A percentile compares a stretch with the other conserved stretches of the same genome.
Evolutionary conservation across 2,888 invertebrate genomes (phyloP).

Genomic region (Lepidocyrtinus sp.): DNA sequence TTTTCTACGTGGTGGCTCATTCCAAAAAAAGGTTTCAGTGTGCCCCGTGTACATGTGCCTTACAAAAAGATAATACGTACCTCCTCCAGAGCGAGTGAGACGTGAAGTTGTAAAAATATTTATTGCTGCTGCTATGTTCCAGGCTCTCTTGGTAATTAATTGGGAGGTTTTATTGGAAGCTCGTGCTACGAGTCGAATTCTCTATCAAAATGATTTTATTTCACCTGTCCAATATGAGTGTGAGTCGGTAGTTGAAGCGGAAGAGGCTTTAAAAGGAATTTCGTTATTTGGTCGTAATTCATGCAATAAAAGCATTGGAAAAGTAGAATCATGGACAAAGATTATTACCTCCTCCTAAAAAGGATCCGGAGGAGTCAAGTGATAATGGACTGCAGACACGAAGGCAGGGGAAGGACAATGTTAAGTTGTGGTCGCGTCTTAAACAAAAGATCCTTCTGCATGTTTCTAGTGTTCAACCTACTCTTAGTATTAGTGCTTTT

Average conservation of each 20-base stretch:
- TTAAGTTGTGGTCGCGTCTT: constrained; percentile 30
- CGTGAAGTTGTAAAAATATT: constrained; percentile 38
- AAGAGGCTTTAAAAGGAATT: constrained; percentile 16
- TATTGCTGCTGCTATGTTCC: constrained; percentile 51
- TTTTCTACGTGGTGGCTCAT: constrained; percentile 12
- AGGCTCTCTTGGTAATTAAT: constrained; percentile 21
- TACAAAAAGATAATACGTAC: too few species aligned
- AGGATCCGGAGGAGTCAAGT: background rate
- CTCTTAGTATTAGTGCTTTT: constrained; percentile 35
- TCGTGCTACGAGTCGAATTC: too few species aligned
- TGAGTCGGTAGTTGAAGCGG: constrained; percentile 18
- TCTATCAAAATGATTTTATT: too few species aligned
- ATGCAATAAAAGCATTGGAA: background rate
- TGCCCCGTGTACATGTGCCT: too few species aligned
- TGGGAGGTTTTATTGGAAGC: too few species aligned
- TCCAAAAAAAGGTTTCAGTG: constrained; percentile 30
- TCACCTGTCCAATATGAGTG: constrained; percentile 18
- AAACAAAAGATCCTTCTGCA: constrained; percentile 34
- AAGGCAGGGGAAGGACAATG: constrained; percentile 14
- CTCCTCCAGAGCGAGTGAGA: too few species aligned
- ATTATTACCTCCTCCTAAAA: constrained; percentile 16
- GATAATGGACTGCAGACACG: constrained; percentile 1
- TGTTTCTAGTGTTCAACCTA: constrained; percentile 27
- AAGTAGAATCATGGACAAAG: constrained; percentile 17
- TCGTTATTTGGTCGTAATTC: background rate